Conservation (phyloP, 2,113 vertebrate species). For the Rhinolophus sinicus region DNA sequence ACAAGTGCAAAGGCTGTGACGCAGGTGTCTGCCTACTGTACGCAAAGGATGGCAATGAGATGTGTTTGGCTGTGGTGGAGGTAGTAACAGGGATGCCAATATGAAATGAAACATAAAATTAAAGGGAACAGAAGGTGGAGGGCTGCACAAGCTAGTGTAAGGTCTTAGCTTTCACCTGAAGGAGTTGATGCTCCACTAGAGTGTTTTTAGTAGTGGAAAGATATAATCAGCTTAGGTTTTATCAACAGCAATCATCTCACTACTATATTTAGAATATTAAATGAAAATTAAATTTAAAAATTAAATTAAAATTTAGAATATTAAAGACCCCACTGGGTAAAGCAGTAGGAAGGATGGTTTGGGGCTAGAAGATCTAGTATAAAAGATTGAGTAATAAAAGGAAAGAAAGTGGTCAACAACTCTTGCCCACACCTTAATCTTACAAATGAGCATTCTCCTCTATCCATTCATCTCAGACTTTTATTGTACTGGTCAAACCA, state of each 20-base stretch:
- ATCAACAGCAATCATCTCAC: not conserved
- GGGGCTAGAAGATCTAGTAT: not conserved
- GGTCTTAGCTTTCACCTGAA: not conserved
- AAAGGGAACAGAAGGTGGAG: not conserved
- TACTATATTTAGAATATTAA: not conserved
- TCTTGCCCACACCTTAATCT: not conserved
- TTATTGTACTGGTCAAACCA: not conserved
- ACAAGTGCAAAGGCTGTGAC: not conserved
- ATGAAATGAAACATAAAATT: not conserved
- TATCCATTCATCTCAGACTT: not conserved
- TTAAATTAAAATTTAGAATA: not conserved
- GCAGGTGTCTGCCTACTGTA: fast-evolving
- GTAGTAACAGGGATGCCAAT: no score
- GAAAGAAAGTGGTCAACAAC: not conserved
- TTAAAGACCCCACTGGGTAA: not conserved
- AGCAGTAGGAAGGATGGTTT: not conserved
- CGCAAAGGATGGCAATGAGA: not conserved
- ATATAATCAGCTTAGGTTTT: not conserved
- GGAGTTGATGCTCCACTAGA: not conserved
- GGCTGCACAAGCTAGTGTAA: not conserved
- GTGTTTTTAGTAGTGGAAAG: not conserved
- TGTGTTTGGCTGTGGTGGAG: not conserved
- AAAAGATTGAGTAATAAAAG: not conserved
- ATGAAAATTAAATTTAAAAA: not conserved
- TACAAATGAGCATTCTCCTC: not conserved